Base-by-base conservation (phyloP, 1,140 invertebrate species). In the Drosophila neocordata region DNA sequence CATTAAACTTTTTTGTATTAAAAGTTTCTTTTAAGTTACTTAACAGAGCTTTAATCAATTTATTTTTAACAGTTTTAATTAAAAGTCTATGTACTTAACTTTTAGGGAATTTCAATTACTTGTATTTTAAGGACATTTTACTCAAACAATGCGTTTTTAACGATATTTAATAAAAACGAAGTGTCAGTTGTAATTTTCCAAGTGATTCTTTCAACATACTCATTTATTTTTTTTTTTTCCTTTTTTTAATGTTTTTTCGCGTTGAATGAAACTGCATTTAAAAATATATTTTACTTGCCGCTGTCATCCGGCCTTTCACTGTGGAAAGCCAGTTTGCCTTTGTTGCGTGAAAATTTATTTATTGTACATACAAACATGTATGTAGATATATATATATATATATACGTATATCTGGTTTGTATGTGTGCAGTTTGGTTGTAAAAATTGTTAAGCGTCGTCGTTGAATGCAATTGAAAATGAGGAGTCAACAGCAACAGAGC, bases 301-400 rank as follows among this genome's bases (percentile, higher is more conserved):
- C 22, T 41, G 41, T 24, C 61, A 51, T 55, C 52, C 38, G 60
- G 70, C 67, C 44, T 62, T 59, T 52, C 48, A 31, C 55, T 31
- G 27, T 13, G 27, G 27, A 18, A 35, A 48, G 60, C 48, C 67
- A 22, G 15, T 60, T 71, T 60, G 65, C 63, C 82, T 81, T 74
- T 85, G 79, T 85, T 88, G 74, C 67, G 79, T 63, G 78, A 65
- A 87, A 88, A 87, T 88, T 76, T 79, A 88, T 87, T 75, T 77
- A 75, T 66, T 51, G 41, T 48, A 20, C 11, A 20, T 48, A 9
- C 8, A 48, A 8, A 9, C 8, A 48, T 8, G 1, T 18, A 48
- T 15, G 18, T 6, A 41, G n/a, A 41, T 13, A 41, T 7, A 41
- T 5, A 44, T 12, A 44, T 44, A 44, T 18, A 41, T 13, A 13